These are phyloP conservation scores for Muscicapa adusta DNA, from an alignment of 2,113 vertebrate genomes.

Conservation along the genomic window DNA sequence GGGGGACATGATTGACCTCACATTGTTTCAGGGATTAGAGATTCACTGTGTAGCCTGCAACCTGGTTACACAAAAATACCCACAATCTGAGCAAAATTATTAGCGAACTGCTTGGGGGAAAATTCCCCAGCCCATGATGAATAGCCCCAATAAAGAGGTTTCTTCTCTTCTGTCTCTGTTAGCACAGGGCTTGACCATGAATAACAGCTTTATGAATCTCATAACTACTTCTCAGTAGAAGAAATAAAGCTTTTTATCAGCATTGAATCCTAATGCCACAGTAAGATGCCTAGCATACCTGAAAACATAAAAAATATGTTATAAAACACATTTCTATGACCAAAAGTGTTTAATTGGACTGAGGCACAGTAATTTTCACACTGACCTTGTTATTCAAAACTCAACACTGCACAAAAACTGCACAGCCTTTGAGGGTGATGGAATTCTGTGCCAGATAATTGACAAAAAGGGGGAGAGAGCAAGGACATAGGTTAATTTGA, in stretches of 20 bases:
- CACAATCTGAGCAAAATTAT: slow-evolving; percentile 35
- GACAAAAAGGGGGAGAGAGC: neutral
- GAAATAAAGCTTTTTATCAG: neutral
- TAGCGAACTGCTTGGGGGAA: slow-evolving; percentile 61
- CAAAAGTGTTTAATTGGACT: neutral
- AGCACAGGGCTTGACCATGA: slow-evolving; percentile 35
- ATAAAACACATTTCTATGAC: neutral
- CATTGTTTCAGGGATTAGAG: slow-evolving; percentile 2
- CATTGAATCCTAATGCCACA: neutral
- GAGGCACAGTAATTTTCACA: neutral
- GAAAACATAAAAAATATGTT: neutral
- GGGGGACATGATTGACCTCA: neutral
- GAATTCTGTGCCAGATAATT: neutral
- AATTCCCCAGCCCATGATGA: slow-evolving; percentile 55
- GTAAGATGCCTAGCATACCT: neutral
- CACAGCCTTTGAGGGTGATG: neutral
- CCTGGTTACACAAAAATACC: slow-evolving; percentile 43
- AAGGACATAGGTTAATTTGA: neutral
- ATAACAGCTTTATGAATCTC: slow-evolving; percentile 56
- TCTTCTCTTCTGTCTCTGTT: slow-evolving; percentile 49
- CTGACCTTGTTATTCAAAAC: neutral
- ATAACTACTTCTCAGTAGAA: neutral
- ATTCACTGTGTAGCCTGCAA: neutral
- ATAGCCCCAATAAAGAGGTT: slow-evolving; percentile 38
- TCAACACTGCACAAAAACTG: neutral